Base-by-base conservation (phyloP, 2,113 vertebrate genomes). In the Gadus macrocephalus region DNA sequence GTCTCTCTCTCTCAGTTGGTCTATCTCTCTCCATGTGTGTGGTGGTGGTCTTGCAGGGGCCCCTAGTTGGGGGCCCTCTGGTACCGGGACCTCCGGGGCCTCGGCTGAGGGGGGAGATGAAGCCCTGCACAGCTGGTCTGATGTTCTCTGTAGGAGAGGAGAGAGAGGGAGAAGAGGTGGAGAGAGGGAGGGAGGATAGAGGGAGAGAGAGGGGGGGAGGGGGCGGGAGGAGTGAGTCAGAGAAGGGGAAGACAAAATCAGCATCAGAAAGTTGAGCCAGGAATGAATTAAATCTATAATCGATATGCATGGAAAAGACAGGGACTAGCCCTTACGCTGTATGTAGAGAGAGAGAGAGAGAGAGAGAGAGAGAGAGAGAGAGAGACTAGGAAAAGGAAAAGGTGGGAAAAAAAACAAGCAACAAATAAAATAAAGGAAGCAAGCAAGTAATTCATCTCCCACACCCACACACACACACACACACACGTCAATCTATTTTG, bases 71-170 rank as follows among this genome's bases (percentile, higher is more conserved):
- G 16, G 17, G 59, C 17, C n/a, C 35, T 69, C 78, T 0, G 70
- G 35, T 63, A 83, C 85, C 0, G 68, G 22, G 35, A 79, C 62
- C 0, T 16, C 55, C 0, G 76, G 64, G 19, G 78, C 86, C 86
- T 67, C 55, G 68, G 77, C 73, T 66, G 91, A 84, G 87, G 90
- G 88, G 86, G 0, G 89, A 93, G 90, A 85, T 89, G 61, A 92
- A 91, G 89, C 93, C 95, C 92, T 96, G 95, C 77, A 92, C 80
- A 78, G 91, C 92, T 79, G 85, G 85, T 87, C 91, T 95, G 88
- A 93, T 94, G 91, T 97, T 98, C 92, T 96, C 97, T 99, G 73
- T 63, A 82, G 74, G 89, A 71, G 31, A 35, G 31, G 31, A 35
- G 31, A 76, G 63, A 72, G 67, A 5, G 31, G 69, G 14, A 22